These are phyloP conservation scores for Zosterops pallidus DNA, from an alignment of 2,113 vertebrate species.

Conservation along the genomic window DNA sequence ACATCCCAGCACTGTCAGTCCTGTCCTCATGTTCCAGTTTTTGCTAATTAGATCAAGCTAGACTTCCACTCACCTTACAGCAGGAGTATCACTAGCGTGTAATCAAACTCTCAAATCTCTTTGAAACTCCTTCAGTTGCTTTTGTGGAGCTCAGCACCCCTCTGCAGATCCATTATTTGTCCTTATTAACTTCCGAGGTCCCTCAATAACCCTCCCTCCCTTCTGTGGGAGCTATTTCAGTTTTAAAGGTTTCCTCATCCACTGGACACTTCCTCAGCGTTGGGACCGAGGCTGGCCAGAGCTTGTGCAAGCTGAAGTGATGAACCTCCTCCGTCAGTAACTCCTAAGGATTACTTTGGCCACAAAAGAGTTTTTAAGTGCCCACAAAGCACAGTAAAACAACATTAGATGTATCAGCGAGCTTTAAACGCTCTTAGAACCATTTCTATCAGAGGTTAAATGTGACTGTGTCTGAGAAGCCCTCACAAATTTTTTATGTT, in stretches of 20 bases:
- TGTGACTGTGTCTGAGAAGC: not conserved
- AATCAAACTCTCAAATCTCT: slow-evolving; percentile 29
- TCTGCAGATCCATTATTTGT: not conserved
- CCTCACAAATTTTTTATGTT: not conserved
- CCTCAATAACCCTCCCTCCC: not conserved
- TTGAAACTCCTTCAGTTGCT: not conserved
- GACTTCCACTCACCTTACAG: not conserved
- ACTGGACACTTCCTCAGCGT: not conserved
- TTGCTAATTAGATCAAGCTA: not conserved
- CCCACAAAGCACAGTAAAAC: not conserved
- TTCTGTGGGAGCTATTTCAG: not conserved
- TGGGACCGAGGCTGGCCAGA: not conserved
- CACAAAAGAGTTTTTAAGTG: not conserved
- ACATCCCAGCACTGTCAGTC: not conserved
- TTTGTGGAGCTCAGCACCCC: not conserved
- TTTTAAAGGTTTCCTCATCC: not conserved
- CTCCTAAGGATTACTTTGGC: not conserved
- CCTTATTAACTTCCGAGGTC: not conserved
- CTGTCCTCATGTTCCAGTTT: not conserved
- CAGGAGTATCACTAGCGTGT: not conserved
- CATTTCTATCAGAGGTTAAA: not conserved
- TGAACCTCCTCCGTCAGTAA: not conserved
- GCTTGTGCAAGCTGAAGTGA: not conserved
- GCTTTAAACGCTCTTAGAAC: not conserved
- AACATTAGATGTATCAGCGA: not conserved